Percentiles rank a stretch among this genome's conserved stretches.
Evolutionary conservation across 1,140 invertebrate species (phyloP).

Genomic region (Panagrolaimus sp.): DNA sequence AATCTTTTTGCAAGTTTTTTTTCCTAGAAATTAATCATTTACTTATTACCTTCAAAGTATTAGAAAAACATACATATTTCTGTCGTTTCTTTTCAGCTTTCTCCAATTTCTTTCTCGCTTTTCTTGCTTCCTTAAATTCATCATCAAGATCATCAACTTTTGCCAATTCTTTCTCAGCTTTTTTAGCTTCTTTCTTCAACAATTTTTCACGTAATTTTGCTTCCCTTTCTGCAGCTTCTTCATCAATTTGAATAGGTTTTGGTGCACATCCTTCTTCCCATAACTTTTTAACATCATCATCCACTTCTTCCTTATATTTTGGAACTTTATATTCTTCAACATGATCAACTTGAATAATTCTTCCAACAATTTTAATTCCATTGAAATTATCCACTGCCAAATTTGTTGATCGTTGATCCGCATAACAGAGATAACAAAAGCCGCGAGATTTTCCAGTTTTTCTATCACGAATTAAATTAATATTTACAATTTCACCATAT

Average conservation of each 20-base stretch:
- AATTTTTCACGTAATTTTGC: conserved; percentile 24
- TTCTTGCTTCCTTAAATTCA: conserved; percentile 46
- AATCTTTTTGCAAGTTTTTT: background rate
- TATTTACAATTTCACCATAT: conserved; percentile 93
- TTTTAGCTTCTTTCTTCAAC: conserved; percentile 35
- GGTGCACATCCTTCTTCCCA: conserved; percentile 78
- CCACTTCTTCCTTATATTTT: conserved; percentile 77
- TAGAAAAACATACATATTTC: conserved; percentile 6
- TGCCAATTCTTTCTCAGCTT: conserved; percentile 28
- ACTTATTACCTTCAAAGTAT: no score
- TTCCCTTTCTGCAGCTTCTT: conserved; percentile 28
- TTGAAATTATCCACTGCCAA: conserved; percentile 96
- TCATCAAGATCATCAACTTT: conserved; percentile 32
- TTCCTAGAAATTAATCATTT: conserved; percentile 1
- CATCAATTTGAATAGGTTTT: conserved; percentile 49
- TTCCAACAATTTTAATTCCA: conserved; percentile 66
- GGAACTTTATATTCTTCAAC: conserved; percentile 85
- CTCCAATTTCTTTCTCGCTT: conserved; percentile 36
- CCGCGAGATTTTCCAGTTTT: conserved; percentile 90
- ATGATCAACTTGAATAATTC: conserved; percentile 84
- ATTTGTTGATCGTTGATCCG: conserved; percentile 92
- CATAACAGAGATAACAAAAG: conserved; percentile 92
- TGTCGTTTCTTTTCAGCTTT: conserved; percentile 30
- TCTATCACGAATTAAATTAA: conserved; percentile 88
- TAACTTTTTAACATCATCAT: conserved; percentile 73